phyloP scores from a whole-genome alignment of 2,113 vertebrate genomes.

The Otus sunia region DNA sequence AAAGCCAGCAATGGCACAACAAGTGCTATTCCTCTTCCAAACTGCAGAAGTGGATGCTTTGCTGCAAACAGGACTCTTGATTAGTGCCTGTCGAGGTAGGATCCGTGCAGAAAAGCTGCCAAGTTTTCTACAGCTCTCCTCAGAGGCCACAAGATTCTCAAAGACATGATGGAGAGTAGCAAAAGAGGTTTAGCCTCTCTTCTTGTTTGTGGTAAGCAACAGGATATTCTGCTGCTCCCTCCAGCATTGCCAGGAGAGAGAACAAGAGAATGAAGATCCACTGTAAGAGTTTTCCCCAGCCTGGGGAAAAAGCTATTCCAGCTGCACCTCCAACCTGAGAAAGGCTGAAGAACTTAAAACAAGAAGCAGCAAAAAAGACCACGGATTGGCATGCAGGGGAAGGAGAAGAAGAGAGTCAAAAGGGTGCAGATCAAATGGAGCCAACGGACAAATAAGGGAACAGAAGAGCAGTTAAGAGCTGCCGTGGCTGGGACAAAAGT shows the following conservation, averaged over 20 bases:
- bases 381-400: neutral
- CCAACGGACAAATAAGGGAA: neutral
- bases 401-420: neutral
- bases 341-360: neutral
- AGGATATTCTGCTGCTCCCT: neutral
- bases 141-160: neutral
- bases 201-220: neutral
- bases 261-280: neutral
- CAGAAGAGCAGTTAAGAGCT: neutral
- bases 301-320: neutral
- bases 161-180: neutral
- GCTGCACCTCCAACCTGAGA: neutral
- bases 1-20: slow-evolving; percentile 27
- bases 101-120: neutral
- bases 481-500: slow-evolving; percentile 24
- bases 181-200: neutral
- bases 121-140: neutral
- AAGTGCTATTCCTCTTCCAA: neutral
- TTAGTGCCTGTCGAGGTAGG: neutral
- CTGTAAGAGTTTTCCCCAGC: neutral
- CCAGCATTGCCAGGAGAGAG: neutral
- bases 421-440: neutral
- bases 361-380: neutral
- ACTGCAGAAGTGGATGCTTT: neutral
- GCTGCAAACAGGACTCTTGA: neutral